Percentiles rank a stretch among this genome's conserved stretches.
These are phyloP conservation scores for Leptinotarsa texana DNA, from an alignment of 1,140 invertebrate genomes.

Conservation along the genomic window DNA sequence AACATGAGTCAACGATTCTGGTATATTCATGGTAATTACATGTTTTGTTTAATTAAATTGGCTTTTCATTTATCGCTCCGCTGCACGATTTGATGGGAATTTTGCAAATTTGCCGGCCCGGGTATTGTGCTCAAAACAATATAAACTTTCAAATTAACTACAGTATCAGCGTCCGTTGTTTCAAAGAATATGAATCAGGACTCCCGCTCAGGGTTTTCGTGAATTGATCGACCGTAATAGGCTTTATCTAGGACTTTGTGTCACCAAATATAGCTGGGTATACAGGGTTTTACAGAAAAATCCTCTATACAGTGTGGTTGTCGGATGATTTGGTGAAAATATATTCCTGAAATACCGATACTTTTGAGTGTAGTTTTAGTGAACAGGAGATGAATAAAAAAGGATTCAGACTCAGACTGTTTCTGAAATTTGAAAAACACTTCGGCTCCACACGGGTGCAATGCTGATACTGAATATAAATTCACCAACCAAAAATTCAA, in stretches of 20 bases:
- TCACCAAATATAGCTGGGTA: neutral
- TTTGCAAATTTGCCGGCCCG: slow-evolving; percentile 26
- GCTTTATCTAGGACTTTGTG: neutral
- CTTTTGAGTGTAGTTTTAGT: no score
- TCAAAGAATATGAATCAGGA: slow-evolving; percentile 18
- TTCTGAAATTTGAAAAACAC: no score
- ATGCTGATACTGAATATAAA: no score
- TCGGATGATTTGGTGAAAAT: no score
- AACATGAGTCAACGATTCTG: slow-evolving; percentile 6
- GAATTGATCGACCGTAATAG: neutral
- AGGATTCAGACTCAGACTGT: no score
- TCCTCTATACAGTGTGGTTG: no score
- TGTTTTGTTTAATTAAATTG: slow-evolving; percentile 49
- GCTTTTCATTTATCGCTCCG: slow-evolving; percentile 47
- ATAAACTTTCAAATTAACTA: slow-evolving; percentile 36
- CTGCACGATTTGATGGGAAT: slow-evolving; percentile 44
- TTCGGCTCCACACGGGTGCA: no score
- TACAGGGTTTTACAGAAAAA: no score
- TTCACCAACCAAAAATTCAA: no score
- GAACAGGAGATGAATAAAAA: no score
- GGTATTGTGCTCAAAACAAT: slow-evolving; percentile 15
- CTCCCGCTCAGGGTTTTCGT: neutral
- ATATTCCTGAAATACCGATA: no score
- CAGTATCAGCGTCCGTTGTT: slow-evolving; percentile 19
- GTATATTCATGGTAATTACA: slow-evolving; percentile 38